Conservation (phyloP, 2,797 vertebrate species). For the Merluccius polli region DNA sequence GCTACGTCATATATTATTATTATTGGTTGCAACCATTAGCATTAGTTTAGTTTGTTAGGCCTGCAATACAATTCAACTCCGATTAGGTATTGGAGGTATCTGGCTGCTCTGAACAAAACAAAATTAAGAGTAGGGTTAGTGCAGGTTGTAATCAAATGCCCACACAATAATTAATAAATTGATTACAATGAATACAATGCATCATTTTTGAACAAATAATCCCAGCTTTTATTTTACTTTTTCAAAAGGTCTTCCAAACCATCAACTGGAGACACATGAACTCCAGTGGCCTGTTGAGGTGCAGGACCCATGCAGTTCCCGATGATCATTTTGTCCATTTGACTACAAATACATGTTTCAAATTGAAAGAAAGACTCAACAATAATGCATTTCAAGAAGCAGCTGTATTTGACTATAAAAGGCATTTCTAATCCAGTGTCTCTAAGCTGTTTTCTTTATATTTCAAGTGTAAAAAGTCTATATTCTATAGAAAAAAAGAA, state of each 20-base stretch:
- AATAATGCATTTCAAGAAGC: slow-evolving; percentile 72
- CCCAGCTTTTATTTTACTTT: background rate
- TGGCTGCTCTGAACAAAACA: background rate
- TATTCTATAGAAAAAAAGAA: slow-evolving; percentile 75
- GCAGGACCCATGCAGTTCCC: background rate
- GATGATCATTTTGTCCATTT: slow-evolving; percentile 1
- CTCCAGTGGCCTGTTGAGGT: background rate
- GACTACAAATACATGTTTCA: background rate
- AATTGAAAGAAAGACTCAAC: slow-evolving; percentile 35
- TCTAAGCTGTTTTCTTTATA: slow-evolving; percentile 76
- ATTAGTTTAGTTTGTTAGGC: background rate
- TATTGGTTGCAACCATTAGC: background rate
- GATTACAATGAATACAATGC: background rate
- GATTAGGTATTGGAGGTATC: background rate
- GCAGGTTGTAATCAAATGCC: background rate
- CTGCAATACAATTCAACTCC: background rate
- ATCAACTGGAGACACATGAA: background rate
- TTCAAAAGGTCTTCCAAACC: background rate
- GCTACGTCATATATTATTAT: background rate
- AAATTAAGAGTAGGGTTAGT: background rate
- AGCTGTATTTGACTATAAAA: slow-evolving; percentile 82
- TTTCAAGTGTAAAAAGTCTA: slow-evolving; percentile 83
- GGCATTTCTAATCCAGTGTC: slow-evolving; percentile 81
- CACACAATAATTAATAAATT: background rate
- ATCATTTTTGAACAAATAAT: background rate